phyloP scores from a whole-genome alignment of 1,140 invertebrate genomes.

The Zaprionus africanus region DNA sequence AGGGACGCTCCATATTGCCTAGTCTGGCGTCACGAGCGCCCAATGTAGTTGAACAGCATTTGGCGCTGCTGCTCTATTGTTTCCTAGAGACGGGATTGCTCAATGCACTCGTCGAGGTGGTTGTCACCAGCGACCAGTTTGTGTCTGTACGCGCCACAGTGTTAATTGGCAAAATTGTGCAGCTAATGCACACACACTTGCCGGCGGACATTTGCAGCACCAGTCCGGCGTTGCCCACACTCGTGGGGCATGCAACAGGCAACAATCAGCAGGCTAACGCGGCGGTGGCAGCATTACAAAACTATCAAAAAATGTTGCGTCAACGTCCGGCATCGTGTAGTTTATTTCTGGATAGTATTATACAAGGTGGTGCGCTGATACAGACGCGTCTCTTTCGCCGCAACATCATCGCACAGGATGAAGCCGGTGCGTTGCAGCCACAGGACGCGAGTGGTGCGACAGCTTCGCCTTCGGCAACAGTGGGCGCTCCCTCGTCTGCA shows the following conservation, averaged over 20 bases:
- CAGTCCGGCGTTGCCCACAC: slow-evolving; percentile 91
- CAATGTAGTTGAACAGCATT: slow-evolving; percentile 95
- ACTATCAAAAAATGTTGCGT: slow-evolving; percentile 92
- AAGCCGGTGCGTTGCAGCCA: slow-evolving; percentile 43
- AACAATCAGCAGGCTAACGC: slow-evolving; percentile 91
- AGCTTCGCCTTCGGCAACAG: slow-evolving; percentile 23
- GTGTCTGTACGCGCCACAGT: slow-evolving; percentile 96
- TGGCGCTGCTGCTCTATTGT: slow-evolving; percentile 94
- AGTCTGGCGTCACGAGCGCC: slow-evolving; percentile 92
- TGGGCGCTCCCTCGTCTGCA: slow-evolving; percentile 4
- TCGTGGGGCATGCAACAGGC: slow-evolving; percentile 91
- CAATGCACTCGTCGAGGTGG: slow-evolving; percentile 95
- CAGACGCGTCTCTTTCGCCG: slow-evolving; percentile 80
- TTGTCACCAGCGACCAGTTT: slow-evolving; percentile 93
- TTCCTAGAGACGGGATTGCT: slow-evolving; percentile 94
- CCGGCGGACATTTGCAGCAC: slow-evolving; percentile 93
- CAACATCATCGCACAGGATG: slow-evolving; percentile 74
- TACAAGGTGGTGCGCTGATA: slow-evolving; percentile 85
- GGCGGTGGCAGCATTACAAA: slow-evolving; percentile 91
- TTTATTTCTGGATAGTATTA: slow-evolving; percentile 92
- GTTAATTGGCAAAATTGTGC: slow-evolving; percentile 93
- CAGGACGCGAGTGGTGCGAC: slow-evolving; percentile 45
- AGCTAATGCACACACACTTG: slow-evolving; percentile 92
- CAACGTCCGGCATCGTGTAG: slow-evolving; percentile 91
- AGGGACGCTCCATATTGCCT: slow-evolving; percentile 93